Conservation (phyloP, 2,797 vertebrate genomes). For the Poeciliopsis infans region DNA sequence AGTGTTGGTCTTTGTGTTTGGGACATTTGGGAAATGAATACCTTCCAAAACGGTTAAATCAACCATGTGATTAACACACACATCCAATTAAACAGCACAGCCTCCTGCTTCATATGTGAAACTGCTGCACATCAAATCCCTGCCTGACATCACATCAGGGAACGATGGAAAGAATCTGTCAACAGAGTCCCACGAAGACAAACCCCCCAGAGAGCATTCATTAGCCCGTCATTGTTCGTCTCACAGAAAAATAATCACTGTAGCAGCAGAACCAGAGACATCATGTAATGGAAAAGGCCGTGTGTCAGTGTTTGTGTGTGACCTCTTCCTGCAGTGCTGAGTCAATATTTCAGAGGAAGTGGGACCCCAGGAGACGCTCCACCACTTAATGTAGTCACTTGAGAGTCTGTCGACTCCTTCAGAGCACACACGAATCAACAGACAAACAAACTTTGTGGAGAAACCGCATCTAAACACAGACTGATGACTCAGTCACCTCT, state of each 20-base stretch:
- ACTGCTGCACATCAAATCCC: not conserved
- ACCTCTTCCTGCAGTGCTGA: constrained; percentile 62
- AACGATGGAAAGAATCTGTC: constrained; percentile 20
- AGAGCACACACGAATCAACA: not conserved
- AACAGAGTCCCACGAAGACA: constrained; percentile 11
- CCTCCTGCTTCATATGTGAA: not conserved
- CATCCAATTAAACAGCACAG: not conserved
- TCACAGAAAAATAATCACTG: constrained; percentile 37
- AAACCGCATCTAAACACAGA: constrained; percentile 25
- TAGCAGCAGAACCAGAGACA: constrained; percentile 53
- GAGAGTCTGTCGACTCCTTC: constrained; percentile 41
- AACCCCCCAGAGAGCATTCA: constrained; percentile 12
- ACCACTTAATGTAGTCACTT: constrained; percentile 54
- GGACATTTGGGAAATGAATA: not conserved
- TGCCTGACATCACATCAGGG: not conserved
- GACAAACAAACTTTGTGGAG: not conserved
- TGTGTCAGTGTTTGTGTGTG: constrained; percentile 12
- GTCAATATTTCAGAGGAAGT: constrained; percentile 76
- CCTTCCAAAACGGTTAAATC: not conserved
- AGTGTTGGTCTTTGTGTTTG: not conserved
- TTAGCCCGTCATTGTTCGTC: constrained; percentile 33
- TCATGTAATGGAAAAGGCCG: constrained; percentile 62
- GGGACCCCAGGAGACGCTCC: constrained; percentile 52
- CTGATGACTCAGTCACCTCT: constrained; percentile 17
- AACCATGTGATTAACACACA: not conserved